Evolutionary conservation across 2,113 vertebrate genomes (phyloP).

Genomic region (Euleptes europaea): DNA sequence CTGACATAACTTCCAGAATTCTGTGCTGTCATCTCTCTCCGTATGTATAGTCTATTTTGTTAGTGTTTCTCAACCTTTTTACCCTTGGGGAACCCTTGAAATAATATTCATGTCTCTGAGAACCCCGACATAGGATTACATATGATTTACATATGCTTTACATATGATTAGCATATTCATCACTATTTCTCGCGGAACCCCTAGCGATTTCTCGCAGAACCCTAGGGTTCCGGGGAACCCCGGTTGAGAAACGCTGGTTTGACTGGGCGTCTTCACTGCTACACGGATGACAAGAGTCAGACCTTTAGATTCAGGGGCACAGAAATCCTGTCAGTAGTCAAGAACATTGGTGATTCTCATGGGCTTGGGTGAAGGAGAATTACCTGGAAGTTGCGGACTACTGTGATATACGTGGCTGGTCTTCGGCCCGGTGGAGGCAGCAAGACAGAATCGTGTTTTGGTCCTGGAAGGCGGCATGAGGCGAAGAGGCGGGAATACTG

Average conservation of each 20-base stretch:
- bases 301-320: background rate
- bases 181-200: too few species aligned
- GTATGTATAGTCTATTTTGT: background rate
- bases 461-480: constrained; percentile 83
- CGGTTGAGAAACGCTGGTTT: too few species aligned
- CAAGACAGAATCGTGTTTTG: constrained; percentile 79
- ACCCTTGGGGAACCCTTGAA: too few species aligned
- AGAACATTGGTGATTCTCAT: background rate
- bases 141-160: too few species aligned
- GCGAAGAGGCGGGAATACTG: constrained; percentile 81
- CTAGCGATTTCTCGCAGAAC: too few species aligned
- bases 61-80: too few species aligned
- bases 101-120: too few species aligned
- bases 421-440: constrained; percentile 71
- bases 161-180: too few species aligned
- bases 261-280: background rate
- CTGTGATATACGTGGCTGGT: constrained; percentile 78
- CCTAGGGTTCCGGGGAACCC: too few species aligned
- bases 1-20: background rate
- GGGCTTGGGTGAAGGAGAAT: background rate
- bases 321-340: background rate
- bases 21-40: background rate
- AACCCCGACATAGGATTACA: too few species aligned
- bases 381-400: constrained; percentile 87
- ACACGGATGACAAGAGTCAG: background rate